Conservation (phyloP, 2,113 vertebrate genomes). For the Lepus europaeus region DNA sequence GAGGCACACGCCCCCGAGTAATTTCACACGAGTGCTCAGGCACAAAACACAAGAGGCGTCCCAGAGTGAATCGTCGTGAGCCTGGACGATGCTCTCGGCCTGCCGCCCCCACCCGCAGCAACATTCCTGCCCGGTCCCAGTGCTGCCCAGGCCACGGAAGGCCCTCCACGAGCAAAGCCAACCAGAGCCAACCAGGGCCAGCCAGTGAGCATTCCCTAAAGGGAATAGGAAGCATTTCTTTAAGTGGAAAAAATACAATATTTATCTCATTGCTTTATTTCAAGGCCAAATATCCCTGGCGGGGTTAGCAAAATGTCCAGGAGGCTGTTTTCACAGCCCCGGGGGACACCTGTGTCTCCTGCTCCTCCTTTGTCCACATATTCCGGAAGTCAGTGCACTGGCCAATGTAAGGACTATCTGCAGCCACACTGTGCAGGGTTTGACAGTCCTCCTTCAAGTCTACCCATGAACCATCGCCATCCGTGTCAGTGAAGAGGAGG, state of each 20-base stretch:
- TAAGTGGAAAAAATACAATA: not conserved
- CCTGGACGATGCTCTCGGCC: not conserved
- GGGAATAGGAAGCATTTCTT: not conserved
- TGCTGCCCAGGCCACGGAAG: not conserved
- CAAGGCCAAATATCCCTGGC: constrained; percentile 72
- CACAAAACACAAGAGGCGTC: not conserved
- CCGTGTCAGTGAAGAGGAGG: not conserved
- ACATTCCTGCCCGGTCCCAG: accelerated
- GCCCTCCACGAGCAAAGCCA: no score
- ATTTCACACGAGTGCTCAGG: not conserved
- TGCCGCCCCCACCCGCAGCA: accelerated
- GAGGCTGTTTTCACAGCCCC: not conserved
- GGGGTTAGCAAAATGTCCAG: not conserved
- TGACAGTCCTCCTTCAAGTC: not conserved
- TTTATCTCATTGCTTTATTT: constrained; percentile 64
- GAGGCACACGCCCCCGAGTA: no score
- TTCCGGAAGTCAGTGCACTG: accelerated
- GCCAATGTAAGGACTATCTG: not conserved
- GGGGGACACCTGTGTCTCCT: not conserved
- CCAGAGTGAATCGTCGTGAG: not conserved
- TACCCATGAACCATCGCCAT: not conserved
- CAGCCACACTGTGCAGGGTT: accelerated
- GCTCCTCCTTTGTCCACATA: not conserved
- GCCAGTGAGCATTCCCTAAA: not conserved
- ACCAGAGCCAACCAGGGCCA: not conserved